Evolutionary conservation across 2,888 invertebrate species (phyloP).

Genomic region (Artemia sinica): DNA sequence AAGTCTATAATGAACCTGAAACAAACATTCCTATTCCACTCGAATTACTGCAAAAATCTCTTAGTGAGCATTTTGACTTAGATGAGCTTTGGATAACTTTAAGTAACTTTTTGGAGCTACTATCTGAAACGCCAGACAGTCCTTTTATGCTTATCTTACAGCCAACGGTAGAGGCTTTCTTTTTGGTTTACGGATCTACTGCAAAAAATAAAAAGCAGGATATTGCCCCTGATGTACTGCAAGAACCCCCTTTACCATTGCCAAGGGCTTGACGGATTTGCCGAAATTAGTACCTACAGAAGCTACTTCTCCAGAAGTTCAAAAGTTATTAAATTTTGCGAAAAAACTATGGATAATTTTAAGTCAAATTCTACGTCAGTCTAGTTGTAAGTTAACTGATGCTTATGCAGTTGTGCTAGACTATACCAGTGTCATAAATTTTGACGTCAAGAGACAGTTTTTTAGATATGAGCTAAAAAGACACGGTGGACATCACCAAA

Average conservation of each 20-base stretch:
- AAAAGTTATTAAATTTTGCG: slow-evolving; percentile 63
- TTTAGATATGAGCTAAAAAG: slow-evolving; percentile 71
- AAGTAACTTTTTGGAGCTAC: slow-evolving; percentile 54
- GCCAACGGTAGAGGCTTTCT: slow-evolving; percentile 77
- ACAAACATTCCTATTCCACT: slow-evolving; percentile 20
- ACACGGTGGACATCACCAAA: slow-evolving; percentile 55
- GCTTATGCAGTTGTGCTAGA: slow-evolving; percentile 73
- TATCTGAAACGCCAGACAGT: slow-evolving; percentile 66
- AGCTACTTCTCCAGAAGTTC: slow-evolving; percentile 42
- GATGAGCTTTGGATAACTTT: slow-evolving; percentile 59
- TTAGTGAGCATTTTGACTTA: slow-evolving; percentile 52
- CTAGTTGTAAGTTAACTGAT: slow-evolving; percentile 55
- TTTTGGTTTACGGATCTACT: slow-evolving; percentile 60
- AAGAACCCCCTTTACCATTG: slow-evolving; percentile 28
- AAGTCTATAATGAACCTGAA: too few relatives aligned
- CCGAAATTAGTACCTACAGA: slow-evolving; percentile 25
- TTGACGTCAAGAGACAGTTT: slow-evolving; percentile 70
- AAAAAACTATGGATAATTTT: slow-evolving; percentile 71
- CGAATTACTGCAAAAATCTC: slow-evolving; percentile 29
- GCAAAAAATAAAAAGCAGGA: slow-evolving; percentile 31
- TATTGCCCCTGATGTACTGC: slow-evolving; percentile 31
- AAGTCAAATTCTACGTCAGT: slow-evolving; percentile 65
- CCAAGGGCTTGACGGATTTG: slow-evolving; percentile 23
- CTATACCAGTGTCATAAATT: slow-evolving; percentile 68
- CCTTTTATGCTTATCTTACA: slow-evolving; percentile 69